A percentile compares a stretch with the other conserved stretches of the same genome.
These are phyloP conservation scores for Oenanthe oenanthe DNA, from an alignment of 2,113 vertebrate genomes.

Conservation along the genomic window DNA sequence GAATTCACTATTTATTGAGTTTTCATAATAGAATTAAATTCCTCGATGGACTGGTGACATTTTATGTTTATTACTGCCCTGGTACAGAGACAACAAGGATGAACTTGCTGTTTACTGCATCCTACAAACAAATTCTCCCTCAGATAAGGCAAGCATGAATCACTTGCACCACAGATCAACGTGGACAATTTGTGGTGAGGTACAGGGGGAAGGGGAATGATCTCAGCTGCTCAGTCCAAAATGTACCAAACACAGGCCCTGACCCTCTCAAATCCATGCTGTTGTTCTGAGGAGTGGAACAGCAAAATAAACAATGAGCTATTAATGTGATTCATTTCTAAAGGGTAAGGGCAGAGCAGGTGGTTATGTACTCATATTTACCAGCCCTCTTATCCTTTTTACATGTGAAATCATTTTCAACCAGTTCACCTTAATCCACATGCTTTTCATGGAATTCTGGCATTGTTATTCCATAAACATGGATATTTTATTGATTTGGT, in stretches of 20 bases:
- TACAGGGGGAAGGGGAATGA: neutral
- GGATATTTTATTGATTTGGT: neutral
- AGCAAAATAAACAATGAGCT: neutral
- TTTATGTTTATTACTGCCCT: neutral
- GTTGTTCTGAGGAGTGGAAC: neutral
- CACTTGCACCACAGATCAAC: neutral
- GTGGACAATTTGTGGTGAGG: neutral
- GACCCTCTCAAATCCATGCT: neutral
- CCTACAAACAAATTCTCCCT: neutral
- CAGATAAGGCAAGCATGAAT: neutral
- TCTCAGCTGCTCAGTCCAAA: neutral
- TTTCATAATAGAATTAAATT: neutral
- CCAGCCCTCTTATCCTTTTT: neutral
- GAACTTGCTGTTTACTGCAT: neutral
- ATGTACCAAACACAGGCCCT: neutral
- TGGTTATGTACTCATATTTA: neutral
- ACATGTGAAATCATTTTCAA: neutral
- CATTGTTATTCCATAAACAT: neutral
- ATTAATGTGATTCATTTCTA: neutral
- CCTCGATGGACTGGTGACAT: fast-evolving
- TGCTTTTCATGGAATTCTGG: fast-evolving
- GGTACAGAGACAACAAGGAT: neutral
- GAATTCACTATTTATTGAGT: neutral
- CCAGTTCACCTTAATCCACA: neutral
- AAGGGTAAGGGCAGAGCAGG: neutral